These are phyloP conservation scores for Drosophila anomalata DNA, from an alignment of 2,888 invertebrate genomes.

Conservation along the genomic window DNA sequence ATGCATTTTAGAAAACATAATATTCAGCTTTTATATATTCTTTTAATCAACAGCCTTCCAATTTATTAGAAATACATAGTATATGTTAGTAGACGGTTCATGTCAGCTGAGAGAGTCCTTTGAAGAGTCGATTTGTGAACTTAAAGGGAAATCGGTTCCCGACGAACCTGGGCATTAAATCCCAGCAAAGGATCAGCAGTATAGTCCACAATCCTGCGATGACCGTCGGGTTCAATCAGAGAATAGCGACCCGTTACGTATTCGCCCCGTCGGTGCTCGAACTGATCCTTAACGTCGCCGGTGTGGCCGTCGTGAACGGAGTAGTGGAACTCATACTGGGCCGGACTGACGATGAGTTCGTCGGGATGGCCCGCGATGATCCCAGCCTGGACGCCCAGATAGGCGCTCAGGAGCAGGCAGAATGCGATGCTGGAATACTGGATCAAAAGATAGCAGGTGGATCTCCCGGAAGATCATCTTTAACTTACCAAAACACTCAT, in stretches of 20 bases:
- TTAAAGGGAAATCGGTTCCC: slow-evolving; percentile 71
- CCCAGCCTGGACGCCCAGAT: slow-evolving; percentile 53
- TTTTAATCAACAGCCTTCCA: slow-evolving; percentile 20
- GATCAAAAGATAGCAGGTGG: neutral
- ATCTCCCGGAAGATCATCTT: neutral
- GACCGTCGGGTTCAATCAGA: slow-evolving; percentile 83
- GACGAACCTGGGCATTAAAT: slow-evolving; percentile 82
- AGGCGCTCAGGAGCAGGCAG: slow-evolving; percentile 54
- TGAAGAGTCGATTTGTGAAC: neutral
- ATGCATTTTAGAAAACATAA: slow-evolving; percentile 62
- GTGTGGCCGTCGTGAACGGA: slow-evolving; percentile 83
- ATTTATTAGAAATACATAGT: slow-evolving; percentile 19
- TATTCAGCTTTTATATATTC: neutral
- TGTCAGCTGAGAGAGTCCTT: slow-evolving; percentile 10
- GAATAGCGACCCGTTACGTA: slow-evolving; percentile 83
- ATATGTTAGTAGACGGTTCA: neutral
- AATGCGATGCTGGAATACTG: slow-evolving; percentile 61
- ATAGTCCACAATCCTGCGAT: slow-evolving; percentile 83
- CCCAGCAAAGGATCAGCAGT: slow-evolving; percentile 82
- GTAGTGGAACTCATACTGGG: slow-evolving; percentile 83
- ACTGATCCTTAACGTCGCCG: slow-evolving; percentile 83
- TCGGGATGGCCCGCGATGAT: slow-evolving; percentile 67
- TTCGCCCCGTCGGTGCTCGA: slow-evolving; percentile 83
- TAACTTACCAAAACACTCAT: slow-evolving; percentile 59
- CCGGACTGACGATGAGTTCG: slow-evolving; percentile 74